Base-by-base conservation (phyloP, 1,140 invertebrate genomes). In the Diprion similis region DNA sequence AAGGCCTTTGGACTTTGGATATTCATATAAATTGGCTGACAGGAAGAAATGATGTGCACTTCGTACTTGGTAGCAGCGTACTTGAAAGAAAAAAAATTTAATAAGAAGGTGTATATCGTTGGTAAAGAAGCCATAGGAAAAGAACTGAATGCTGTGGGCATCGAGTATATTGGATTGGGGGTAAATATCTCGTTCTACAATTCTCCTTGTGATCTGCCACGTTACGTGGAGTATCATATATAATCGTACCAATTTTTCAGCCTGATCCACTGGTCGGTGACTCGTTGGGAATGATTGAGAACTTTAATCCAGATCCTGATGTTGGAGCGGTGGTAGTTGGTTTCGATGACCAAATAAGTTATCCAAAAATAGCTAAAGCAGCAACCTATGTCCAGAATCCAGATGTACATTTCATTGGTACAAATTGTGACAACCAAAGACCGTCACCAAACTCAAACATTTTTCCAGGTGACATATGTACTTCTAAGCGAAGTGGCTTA, bases 261-360 rank as follows among this genome's bases (percentile, higher is more conserved):
- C 90, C 90, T 46, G 91, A 92, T 79, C 78, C 84, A 75, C 85
- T 91, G n/a, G 86, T 83, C 75, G 76, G 73, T n/a, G 79, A 79
- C 84, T 71, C 89, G 17, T 82, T 76, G 15, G 77, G 88, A 0
- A 83, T 88, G n/a, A 78, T 90, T 64, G 81, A 80, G 68, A 79
- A 87, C 47, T 88, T 92, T 75, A 81, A 91, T 45, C 85, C 93
- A 13, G 94, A 97, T 79, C 89, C 92, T 7, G 92, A 97, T 78
- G 94, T 98, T 70, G 93, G 92, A n/a, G 96, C 96, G 46, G 97
- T 99, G 0, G 89, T 98, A 9, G 94, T 98, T 66, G 96, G 96
- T 46, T 98, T 97, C 88, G 97, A 99, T 90, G 91, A 93, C 66
- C 92, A 98, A 86, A 92, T 99, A 73, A 97, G 93, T 82, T 98